Evolutionary conservation across 92 coral and sea anemone genomes (phyloP), one percentile per base, ranked within the genome.

Genomic region (Muricea muricata): DNA sequence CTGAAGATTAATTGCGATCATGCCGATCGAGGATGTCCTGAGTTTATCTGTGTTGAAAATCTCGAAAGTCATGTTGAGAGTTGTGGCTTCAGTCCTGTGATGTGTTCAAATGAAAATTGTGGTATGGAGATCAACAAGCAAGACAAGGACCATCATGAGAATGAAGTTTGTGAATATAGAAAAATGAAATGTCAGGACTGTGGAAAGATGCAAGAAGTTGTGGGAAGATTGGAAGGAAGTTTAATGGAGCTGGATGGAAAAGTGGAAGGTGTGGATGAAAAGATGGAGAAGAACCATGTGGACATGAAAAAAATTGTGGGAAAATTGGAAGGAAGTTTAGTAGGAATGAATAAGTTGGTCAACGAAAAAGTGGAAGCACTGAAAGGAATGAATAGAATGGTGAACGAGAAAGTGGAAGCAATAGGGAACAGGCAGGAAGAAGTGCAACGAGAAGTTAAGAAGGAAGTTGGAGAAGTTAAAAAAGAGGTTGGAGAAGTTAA

Each of bases 1-100:
- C 68, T 60, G 13, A 60, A 25, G 68, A 60, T 60, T 25, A 60
- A 60, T 25, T 60, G 68, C 28, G 68, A 60, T 60, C 37, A 60
- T 29, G 68, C 68, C 68, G 15, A 9, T 25, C 68, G 68, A 9
- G 68, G 68, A 25, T 60, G 68, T 60, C 68, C 34, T 25, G 37
- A 60, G 68, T 60, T 25, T 3, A 29, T 24, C 17, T 47, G 31
- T 42, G 55, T 72, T 37, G 78, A 47, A 72, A n/a, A 23, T 72
- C 56, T 72, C 9, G 9, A 33, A 30, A 68, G 48, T 68, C 75
- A 68, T 41, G 75, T 68, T 34, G 46, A 24, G 48, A 68, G 37
- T 34, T 68, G 75, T n/a, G 46, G 75, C 46, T 68, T 68, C 37
- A 50, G 48, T 32, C 75, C 75, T 30, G 75, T 68, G 75, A 6